Evolutionary conservation across 92 coral and sea anemone genomes (phyloP).

Genomic region (Ricordea florida): DNA sequence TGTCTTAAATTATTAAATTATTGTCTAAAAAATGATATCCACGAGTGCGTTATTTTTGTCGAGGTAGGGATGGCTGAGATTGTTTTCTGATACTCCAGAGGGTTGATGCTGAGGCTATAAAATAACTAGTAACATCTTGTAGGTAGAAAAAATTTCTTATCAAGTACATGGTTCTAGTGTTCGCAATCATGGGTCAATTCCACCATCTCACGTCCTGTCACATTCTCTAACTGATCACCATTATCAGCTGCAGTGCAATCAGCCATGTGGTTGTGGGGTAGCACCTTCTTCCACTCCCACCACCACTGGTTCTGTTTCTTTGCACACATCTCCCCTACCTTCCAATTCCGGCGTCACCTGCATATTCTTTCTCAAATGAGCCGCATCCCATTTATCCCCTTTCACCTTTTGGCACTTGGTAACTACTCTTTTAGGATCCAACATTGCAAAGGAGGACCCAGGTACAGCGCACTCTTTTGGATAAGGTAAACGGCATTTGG

Average conservation of each 20-base stretch:
- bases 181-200: too few species aligned
- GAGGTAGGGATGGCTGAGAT: too few species aligned
- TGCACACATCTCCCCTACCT: neutral
- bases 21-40: too few species aligned
- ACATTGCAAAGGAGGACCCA: neutral
- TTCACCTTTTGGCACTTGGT: neutral
- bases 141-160: too few species aligned
- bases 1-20: too few species aligned
- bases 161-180: too few species aligned
- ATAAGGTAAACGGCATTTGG: conserved; percentile 32
- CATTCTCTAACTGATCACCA: neutral
- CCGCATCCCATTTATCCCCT: neutral
- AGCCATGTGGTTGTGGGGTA: conserved; percentile 1
- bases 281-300: neutral
- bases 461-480: conserved; percentile 37
- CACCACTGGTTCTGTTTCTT: neutral
- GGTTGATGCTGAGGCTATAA: too few species aligned
- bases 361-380: neutral
- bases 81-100: too few species aligned
- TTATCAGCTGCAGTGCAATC: conserved; percentile 6
- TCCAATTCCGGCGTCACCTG: neutral
- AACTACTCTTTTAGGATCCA: neutral
- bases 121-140: too few species aligned
- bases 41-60: too few species aligned
- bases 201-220: neutral